Evolutionary conservation across 2,888 invertebrate species (phyloP).

Genomic region (Antheraea assamensis): DNA sequence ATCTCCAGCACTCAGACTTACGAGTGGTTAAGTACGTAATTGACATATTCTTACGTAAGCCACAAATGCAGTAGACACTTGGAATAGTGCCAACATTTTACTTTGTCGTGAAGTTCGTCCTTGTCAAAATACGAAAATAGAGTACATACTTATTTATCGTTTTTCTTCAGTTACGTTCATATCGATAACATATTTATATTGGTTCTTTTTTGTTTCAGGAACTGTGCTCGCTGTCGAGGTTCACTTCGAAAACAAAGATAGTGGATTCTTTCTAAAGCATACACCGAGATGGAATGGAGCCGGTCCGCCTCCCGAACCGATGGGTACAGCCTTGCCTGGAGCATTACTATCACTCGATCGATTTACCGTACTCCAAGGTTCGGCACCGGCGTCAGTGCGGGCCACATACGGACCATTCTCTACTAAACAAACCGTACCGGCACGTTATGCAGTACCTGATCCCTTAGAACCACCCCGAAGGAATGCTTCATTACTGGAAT

Average conservation of each 20-base stretch:
- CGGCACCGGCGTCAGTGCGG: constrained; percentile 94
- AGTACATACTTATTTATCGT: constrained; percentile 64
- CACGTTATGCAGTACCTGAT: constrained; percentile 93
- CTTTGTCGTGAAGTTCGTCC: constrained; percentile 65
- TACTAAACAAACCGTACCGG: constrained; percentile 96
- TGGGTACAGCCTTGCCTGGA: constrained; percentile 81
- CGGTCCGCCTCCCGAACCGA: constrained; percentile 72
- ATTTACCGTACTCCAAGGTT: constrained; percentile 95
- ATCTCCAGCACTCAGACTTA: neutral
- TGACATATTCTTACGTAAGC: constrained; percentile 26
- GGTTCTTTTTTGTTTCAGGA: constrained; percentile 81
- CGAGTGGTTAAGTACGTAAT: neutral
- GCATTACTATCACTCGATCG: constrained; percentile 91
- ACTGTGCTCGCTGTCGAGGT: constrained; percentile 89
- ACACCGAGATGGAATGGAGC: constrained; percentile 87
- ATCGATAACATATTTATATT: constrained; percentile 31
- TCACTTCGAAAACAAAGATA: constrained; percentile 95
- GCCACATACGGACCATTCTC: constrained; percentile 97
- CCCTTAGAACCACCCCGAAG: constrained; percentile 85
- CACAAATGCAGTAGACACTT: constrained; percentile 51
- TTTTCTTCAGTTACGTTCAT: constrained; percentile 57
- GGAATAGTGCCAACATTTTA: constrained; percentile 65
- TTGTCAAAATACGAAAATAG: constrained; percentile 54
- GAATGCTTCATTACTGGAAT: constrained; percentile 81
- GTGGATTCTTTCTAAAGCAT: constrained; percentile 94